Percentiles rank a stretch among this genome's conserved stretches.
These are phyloP conservation scores for Zaprionus ghesquierei DNA, from an alignment of 1,140 invertebrate species.

Conservation along the genomic window DNA sequence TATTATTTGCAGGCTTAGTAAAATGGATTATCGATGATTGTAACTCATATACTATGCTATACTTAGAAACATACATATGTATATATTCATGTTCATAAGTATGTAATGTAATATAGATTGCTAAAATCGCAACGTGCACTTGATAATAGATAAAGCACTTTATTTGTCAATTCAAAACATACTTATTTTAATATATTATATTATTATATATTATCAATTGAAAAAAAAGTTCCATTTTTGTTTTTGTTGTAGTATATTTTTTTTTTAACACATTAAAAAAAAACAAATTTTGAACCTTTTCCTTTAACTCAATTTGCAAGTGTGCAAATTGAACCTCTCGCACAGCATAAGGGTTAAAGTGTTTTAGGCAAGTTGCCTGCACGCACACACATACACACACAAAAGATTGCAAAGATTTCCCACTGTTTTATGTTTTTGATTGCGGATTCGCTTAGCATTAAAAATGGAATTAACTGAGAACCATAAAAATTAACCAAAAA, in stretches of 20 bases:
- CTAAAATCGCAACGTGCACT: not conserved
- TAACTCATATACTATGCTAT: not conserved
- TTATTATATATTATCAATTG: no score
- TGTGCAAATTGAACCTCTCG: not conserved
- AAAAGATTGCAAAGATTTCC: conserved; percentile 23
- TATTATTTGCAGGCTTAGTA: not conserved
- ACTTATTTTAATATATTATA: no score
- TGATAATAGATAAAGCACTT: not conserved
- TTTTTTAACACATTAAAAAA: no score
- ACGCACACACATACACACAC: not conserved
- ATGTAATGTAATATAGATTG: not conserved
- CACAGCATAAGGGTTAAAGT: conserved; percentile 16
- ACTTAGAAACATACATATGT: no score
- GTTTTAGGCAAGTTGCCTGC: not conserved
- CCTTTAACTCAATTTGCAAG: no score
- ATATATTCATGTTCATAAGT: not conserved
- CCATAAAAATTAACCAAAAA: conserved; percentile 19
- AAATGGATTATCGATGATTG: not conserved
- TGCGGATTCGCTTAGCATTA: conserved; percentile 28
- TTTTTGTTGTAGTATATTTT: no score
- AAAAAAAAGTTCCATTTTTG: no score
- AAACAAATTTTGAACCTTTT: no score
- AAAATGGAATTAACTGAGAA: conserved; percentile 20
- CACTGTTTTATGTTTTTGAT: conserved; percentile 14
- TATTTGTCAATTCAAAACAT: not conserved